phyloP scores from a whole-genome alignment of 2,113 vertebrate species.

The Melanerpes aurifrons region DNA sequence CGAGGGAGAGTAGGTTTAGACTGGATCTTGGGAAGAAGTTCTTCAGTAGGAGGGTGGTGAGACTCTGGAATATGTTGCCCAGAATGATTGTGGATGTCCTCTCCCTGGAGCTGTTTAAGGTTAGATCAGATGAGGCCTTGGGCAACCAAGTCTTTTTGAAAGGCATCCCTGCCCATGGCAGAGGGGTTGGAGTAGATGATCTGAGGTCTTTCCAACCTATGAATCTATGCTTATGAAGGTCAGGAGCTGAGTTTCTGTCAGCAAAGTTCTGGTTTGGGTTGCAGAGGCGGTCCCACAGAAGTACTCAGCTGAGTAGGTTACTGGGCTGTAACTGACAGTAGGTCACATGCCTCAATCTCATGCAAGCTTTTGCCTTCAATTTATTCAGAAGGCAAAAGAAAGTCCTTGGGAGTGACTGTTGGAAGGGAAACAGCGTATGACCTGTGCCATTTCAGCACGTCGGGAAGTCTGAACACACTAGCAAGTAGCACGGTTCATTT shows the following conservation, averaged over 20 bases:
- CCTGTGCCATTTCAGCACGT: conserved; percentile 50
- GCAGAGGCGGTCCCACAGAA: not conserved
- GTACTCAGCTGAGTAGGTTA: not conserved
- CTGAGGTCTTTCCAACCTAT: too few relatives aligned
- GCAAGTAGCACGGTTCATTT: not conserved
- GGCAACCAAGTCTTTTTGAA: too few relatives aligned
- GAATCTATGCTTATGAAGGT: not conserved
- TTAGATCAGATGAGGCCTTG: too few relatives aligned
- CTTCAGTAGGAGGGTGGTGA: too few relatives aligned
- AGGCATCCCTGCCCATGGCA: too few relatives aligned
- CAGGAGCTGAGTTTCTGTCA: not conserved
- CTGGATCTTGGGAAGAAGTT: too few relatives aligned
- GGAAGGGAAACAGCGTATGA: not conserved
- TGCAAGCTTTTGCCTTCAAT: not conserved
- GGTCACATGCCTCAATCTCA: not conserved
- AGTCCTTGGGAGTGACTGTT: not conserved
- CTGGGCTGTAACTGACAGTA: not conserved
- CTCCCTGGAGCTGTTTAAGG: too few relatives aligned
- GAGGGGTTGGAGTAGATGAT: too few relatives aligned
- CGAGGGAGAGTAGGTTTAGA: too few relatives aligned
- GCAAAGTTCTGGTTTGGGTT: not conserved
- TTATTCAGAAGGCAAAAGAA: conserved; percentile 9
- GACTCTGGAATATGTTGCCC: too few relatives aligned
- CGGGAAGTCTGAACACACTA: not conserved
- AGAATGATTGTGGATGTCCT: too few relatives aligned